phyloP scores from a whole-genome alignment of 2,113 vertebrate genomes.

The Nanger granti region DNA sequence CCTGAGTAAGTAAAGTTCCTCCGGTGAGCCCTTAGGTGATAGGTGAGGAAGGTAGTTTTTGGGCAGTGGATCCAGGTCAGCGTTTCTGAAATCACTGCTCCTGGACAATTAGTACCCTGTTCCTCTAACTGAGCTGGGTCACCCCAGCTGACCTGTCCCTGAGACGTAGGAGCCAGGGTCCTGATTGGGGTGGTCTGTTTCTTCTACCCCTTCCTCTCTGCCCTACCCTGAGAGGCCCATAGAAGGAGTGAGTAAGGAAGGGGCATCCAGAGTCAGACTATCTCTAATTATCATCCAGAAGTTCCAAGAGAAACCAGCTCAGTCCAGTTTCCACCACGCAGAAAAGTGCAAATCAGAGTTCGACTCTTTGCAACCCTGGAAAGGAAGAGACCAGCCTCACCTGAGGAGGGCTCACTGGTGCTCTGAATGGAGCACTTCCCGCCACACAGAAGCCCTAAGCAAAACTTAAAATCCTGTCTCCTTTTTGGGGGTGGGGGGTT shows the following conservation, averaged over 20 bases:
- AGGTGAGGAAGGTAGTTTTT: background rate
- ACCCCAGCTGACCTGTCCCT: background rate
- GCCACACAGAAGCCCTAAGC: constrained; percentile 9
- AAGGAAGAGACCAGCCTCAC: background rate
- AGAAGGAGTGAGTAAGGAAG: background rate
- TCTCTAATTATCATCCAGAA: constrained; percentile 47
- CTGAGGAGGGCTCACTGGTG: background rate
- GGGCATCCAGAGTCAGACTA: background rate
- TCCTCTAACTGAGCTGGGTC: background rate
- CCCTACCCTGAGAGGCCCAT: background rate
- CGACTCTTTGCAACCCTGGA: background rate
- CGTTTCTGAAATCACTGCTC: background rate
- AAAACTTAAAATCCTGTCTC: constrained; percentile 53
- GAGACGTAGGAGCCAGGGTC: background rate
- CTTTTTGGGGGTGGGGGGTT: background rate
- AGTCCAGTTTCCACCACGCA: constrained; percentile 12
- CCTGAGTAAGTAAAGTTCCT: background rate
- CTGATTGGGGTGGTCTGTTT: background rate
- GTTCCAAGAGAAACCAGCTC: constrained; percentile 36
- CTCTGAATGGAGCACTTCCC: background rate
- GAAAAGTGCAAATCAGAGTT: background rate
- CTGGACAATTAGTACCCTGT: background rate
- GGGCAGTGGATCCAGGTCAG: background rate
- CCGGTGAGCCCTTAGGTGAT: background rate
- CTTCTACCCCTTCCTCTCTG: background rate